Base-by-base conservation (phyloP, 92 coral and sea anemone species). In the Siderastrea siderea region DNA sequence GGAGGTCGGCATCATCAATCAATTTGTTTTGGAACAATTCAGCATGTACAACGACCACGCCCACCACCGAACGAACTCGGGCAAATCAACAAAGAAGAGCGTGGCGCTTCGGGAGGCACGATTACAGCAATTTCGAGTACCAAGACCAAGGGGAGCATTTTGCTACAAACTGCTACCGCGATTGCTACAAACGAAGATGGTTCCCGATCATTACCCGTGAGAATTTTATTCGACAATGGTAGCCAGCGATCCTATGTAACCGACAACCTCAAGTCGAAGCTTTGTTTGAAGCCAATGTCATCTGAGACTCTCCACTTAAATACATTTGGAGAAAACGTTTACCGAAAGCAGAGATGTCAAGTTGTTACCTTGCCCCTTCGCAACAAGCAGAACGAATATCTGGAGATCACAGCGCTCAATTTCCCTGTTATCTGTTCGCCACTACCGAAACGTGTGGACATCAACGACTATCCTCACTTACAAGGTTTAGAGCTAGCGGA, bases 401-500 rank as follows among this genome's bases (percentile, higher is more conserved):
- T 91, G 6, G 76, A 62, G 55, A 75, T 94, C 9, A 54, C 65
- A 26, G 92, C 89, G 47, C 66, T 88, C 44, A 86, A 80, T 44
- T 94, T 91, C 85, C 94, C 96, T 5, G 86, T 74, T 5, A 95
- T 88, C 62, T 90, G 96, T 58, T 79, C 94, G 6, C 94, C 96
- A 1, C 79, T 95, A 68, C 79, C 88, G 4, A 26, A 87, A n/a
- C n/a, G n/a, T n/a, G n/a, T n/a, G n/a, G n/a, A n/a, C n/a, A n/a
- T n/a, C n/a, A n/a, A n/a, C n/a, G n/a, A n/a, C n/a, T n/a, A n/a
- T n/a, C n/a, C n/a, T n/a, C n/a, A n/a, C n/a, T n/a, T n/a, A n/a
- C n/a, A n/a, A n/a, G n/a, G 85, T 16, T 84, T 92, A 7, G 50
- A 82, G 62, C 65, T 88, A 5, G 78, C 70, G 11, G 82, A 77